Base-by-base conservation (phyloP, 2,797 vertebrate genomes). In the Gambusia yucatana region DNA sequence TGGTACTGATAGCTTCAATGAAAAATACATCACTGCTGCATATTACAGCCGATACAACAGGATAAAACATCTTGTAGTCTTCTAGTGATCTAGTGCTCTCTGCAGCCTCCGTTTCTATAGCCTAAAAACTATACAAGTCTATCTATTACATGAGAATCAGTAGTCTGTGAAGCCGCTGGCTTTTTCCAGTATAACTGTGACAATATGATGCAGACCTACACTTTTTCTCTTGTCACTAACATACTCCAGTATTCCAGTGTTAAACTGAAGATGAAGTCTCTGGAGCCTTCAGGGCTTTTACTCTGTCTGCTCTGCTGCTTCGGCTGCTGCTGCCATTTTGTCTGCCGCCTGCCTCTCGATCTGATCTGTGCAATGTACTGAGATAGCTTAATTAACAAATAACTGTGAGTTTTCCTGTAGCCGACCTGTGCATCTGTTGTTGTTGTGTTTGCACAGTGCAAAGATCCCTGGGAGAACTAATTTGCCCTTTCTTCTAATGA, bases 401-500 rank as follows among this genome's bases (percentile, higher is more conserved):
- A 76, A 88, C 87, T 84, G 67, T 39, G 77, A 81, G 79, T 88
- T 86, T 90, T 91, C 79, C 85, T 87, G 82, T 79, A 91, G 90
- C 78, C 67, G 0, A 79, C 70, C 50, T 82, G 67, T 92, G 85
- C 86, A 90, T 94, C 85, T 94, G 93, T 91, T 93, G 44, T 46
- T 90, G 85, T 88, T 88, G 84, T 77, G 77, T 50, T 82, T 6
- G 65, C 87, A 43, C 77, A 79, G 74, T 76, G 82, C 89, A 76
- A 67, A 77, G 63, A 83, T 90, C 78, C 94, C 88, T n/a, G 43
- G 75, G 94, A 93, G 92, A 90, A 91, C 93, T 93, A 2, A 92
- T 94, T 94, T 91, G 81, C 91, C 84, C 79, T 82, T 89, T 86
- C 82, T 84, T 84, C 88, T 94, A 95, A 94, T 91, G 85, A 95